Conservation (phyloP, 37 sponge, comb jelly and placozoan species). For the Sycon ciliatum region DNA sequence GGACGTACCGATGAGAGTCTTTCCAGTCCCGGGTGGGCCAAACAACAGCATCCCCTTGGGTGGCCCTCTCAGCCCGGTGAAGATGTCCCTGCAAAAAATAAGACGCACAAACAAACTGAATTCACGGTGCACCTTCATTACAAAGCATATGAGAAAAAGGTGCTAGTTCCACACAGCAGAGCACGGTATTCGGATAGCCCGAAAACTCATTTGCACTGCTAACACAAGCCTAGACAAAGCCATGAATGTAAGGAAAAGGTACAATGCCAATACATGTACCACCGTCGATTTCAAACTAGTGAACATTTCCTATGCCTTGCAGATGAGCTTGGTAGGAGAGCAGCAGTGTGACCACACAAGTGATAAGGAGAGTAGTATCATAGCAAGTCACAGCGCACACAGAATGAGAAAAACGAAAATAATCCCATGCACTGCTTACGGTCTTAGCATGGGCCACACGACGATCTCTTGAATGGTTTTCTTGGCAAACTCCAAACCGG, state of each 20-base stretch:
- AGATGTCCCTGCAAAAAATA: constrained; percentile 68
- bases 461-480: constrained; percentile 88
- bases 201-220: neutral
- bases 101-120: too few relatives aligned
- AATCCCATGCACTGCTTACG: constrained; percentile 40
- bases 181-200: neutral
- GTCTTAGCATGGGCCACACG: constrained; percentile 97
- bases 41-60: constrained; percentile 95
- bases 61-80: constrained; percentile 94
- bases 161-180: neutral
- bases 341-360: neutral
- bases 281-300: too few relatives aligned
- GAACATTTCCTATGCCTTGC: too few relatives aligned
- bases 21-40: constrained; percentile 98
- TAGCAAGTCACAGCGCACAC: neutral
- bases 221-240: neutral
- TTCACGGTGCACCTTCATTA: too few relatives aligned
- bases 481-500: constrained; percentile 94
- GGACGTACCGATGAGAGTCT: constrained; percentile 84
- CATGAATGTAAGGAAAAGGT: too few relatives aligned
- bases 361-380: neutral
- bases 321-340: too few relatives aligned
- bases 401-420: neutral
- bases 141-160: too few relatives aligned
- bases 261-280: neutral